Conservation (phyloP, 2,113 vertebrate genomes). For the Balaenoptera acutorostrata region DNA sequence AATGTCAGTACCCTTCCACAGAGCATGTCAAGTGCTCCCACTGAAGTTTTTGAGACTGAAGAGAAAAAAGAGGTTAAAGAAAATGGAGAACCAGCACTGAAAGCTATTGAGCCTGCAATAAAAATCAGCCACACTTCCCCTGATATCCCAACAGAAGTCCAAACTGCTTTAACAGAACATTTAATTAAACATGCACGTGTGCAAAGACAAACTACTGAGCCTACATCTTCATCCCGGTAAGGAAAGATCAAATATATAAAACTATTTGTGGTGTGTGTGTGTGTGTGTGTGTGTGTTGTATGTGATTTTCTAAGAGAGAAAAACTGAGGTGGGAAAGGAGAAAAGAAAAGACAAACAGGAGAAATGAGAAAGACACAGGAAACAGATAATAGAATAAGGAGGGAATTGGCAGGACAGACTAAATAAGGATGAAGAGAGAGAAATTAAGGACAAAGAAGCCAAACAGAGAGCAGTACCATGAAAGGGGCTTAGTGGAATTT, state of each 20-base stretch:
- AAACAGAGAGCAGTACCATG: background rate
- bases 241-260: background rate
- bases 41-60: conserved; percentile 84
- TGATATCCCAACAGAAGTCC: conserved; percentile 96
- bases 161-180: conserved; percentile 91
- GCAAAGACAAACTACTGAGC: conserved; percentile 97
- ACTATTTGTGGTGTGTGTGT: no score
- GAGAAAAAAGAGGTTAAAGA: conserved; percentile 89
- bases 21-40: conserved; percentile 77
- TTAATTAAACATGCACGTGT: conserved; percentile 92
- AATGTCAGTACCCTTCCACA: conserved; percentile 79
- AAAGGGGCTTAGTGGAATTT: background rate
- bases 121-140: conserved; percentile 99
- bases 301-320: background rate
- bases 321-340: background rate
- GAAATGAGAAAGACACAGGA: background rate
- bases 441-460: background rate
- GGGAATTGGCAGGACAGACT: background rate
- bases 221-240: conserved; percentile 96
- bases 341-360: background rate
- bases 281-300: background rate
- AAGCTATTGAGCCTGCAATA: conserved; percentile 91
- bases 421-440: background rate
- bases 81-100: conserved; percentile 85
- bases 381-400: background rate